Conservation (phyloP, 2,888 invertebrate genomes). For the Gonocerus acuteangulatus region DNA sequence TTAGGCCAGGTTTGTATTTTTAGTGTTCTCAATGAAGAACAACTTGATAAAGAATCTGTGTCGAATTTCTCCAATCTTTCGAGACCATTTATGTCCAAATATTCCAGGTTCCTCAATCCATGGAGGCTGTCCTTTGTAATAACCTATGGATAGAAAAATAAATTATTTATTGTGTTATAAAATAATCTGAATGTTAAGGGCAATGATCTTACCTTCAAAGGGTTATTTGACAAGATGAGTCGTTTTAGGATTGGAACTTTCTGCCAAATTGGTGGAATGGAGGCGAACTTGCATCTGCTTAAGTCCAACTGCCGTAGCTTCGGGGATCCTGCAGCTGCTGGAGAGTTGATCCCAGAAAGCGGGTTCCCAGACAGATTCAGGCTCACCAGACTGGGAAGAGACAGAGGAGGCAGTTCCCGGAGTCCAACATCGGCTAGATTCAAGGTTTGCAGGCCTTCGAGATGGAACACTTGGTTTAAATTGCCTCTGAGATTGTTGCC, state of each 20-base stretch:
- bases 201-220: conserved; percentile 51
- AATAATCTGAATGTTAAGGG: not conserved
- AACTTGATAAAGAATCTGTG: conserved; percentile 62
- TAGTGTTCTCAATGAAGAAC: conserved; percentile 62
- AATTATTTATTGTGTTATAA: not conserved
- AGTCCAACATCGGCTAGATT: conserved; percentile 70
- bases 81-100: conserved; percentile 66
- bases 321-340: conserved; percentile 51
- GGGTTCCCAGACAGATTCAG: conserved; percentile 74
- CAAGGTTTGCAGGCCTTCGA: conserved; percentile 69
- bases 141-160: conserved; percentile 45
- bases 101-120: conserved; percentile 62
- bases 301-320: conserved; percentile 66
- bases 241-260: conserved; percentile 63
- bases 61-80: conserved; percentile 66
- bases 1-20: conserved; percentile 67
- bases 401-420: conserved; percentile 63
- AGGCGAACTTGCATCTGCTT: conserved; percentile 66
- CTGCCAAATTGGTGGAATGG: conserved; percentile 67
- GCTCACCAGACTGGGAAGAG: conserved; percentile 66
- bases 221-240: conserved; percentile 74
- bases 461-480: conserved; percentile 77
- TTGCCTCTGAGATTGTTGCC: conserved; percentile 74
- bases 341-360: conserved; percentile 60
- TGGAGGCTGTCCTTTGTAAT: conserved; percentile 63